Evolutionary conservation across 23 tunicate genomes (phyloP).

Genomic region (Trididemnum clinides): DNA sequence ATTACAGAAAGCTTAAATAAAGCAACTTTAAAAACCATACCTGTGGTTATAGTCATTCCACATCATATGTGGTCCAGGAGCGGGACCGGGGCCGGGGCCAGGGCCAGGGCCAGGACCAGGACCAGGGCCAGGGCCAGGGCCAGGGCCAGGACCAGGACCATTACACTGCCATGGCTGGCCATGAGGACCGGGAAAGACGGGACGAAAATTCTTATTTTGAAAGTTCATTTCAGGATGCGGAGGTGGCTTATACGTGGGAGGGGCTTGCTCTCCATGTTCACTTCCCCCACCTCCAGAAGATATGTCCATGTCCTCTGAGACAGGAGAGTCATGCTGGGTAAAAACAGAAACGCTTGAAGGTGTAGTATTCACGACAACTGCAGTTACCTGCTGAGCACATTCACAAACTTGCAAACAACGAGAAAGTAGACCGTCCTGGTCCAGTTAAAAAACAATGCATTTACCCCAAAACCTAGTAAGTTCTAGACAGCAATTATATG

Average conservation of each 20-base stretch:
- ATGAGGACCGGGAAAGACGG: conserved; percentile 19
- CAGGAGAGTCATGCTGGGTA: conserved; percentile 7
- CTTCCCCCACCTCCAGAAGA: conserved; percentile 70
- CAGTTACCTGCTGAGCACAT: too few species aligned
- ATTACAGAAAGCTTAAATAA: too few species aligned
- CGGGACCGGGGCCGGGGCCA: too few species aligned
- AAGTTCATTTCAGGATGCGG: conserved; percentile 18
- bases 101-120: too few species aligned
- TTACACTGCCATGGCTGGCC: conserved; percentile 22
- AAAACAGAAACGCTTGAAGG: too few species aligned
- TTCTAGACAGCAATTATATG: too few species aligned
- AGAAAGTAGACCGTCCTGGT: too few species aligned
- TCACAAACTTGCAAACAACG: too few species aligned
- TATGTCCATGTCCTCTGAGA: conserved; percentile 80
- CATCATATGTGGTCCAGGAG: neutral
- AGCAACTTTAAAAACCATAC: neutral
- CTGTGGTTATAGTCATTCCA: conserved; percentile 56
- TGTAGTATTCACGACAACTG: too few species aligned
- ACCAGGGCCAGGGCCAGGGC: too few species aligned
- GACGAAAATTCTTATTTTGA: neutral
- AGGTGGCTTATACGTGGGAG: conserved; percentile 3
- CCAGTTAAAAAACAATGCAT: too few species aligned
- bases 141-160: conserved; percentile 32
- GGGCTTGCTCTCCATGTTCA: neutral
- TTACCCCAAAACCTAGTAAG: too few species aligned